phyloP scores from a whole-genome alignment of 2,888 invertebrate species.

The Tricholauxania praeusta region DNA sequence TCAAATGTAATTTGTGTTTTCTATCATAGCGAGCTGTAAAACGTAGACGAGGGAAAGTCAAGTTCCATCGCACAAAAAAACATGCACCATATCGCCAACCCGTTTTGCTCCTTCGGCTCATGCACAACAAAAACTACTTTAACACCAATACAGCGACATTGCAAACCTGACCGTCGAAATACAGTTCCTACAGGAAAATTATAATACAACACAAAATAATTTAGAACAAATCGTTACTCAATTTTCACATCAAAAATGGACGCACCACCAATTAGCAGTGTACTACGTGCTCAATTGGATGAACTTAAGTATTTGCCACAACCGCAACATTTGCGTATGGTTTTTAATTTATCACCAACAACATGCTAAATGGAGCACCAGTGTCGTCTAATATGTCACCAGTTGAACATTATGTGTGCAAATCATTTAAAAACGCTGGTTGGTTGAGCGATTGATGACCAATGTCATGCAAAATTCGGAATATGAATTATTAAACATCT shows the following conservation, averaged over 20 bases:
- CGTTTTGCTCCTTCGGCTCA: slow-evolving; percentile 67
- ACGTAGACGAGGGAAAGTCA: too few species aligned
- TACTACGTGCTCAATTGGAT: slow-evolving; percentile 68
- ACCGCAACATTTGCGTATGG: slow-evolving; percentile 78
- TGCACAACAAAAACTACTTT: slow-evolving; percentile 68
- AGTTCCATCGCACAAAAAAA: too few species aligned
- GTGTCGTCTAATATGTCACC: too few species aligned
- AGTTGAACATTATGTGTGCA: slow-evolving; percentile 69
- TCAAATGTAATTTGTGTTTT: too few species aligned
- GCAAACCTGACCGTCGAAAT: slow-evolving; percentile 38
- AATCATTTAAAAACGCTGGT: slow-evolving; percentile 66
- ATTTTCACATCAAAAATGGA: slow-evolving; percentile 36
- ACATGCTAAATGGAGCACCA: slow-evolving; percentile 75
- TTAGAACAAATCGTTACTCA: slow-evolving; percentile 40
- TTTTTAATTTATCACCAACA: slow-evolving; percentile 84
- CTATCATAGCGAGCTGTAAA: too few species aligned
- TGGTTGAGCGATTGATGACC: slow-evolving; percentile 65
- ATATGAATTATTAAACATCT: too few species aligned
- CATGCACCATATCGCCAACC: too few species aligned
- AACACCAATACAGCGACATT: slow-evolving; percentile 36
- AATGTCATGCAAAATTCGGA: slow-evolving; percentile 7
- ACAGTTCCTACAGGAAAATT: slow-evolving; percentile 49
- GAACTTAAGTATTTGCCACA: slow-evolving; percentile 60
- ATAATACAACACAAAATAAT: slow-evolving; percentile 53
- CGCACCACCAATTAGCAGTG: slow-evolving; percentile 69